Evolutionary conservation across 2,888 invertebrate species (phyloP).

Genomic region (Tribolium freemani): DNA sequence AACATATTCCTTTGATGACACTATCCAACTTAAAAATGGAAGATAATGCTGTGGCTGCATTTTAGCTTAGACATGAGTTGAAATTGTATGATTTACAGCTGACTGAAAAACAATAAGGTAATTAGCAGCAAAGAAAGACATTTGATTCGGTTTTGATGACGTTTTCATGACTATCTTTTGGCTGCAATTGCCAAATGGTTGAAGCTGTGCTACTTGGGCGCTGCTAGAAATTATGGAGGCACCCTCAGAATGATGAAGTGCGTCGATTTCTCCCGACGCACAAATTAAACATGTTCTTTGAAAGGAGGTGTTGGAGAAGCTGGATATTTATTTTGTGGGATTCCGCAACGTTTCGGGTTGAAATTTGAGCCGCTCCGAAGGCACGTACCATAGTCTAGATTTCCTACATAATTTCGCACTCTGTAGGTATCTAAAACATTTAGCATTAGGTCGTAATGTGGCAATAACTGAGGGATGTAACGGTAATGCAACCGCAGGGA

Average conservation of each 20-base stretch:
- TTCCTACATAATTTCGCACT: conserved; percentile 46
- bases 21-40: no score
- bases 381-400: conserved; percentile 28
- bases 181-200: no score
- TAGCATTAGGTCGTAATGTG: conserved; percentile 40
- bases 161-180: no score
- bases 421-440: conserved; percentile 43
- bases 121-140: no score
- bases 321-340: conserved; percentile 31
- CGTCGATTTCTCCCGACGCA: conserved; percentile 9
- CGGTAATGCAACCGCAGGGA: conserved; percentile 43
- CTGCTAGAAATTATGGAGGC: neutral
- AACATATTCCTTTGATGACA: no score
- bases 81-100: no score
- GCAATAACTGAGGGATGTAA: conserved; percentile 43
- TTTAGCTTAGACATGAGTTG: no score
- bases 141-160: no score
- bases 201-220: no score
- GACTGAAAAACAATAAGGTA: no score
- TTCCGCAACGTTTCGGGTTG: conserved; percentile 9
- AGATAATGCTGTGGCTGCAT: no score
- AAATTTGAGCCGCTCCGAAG: conserved; percentile 9
- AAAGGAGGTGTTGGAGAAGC: conserved; percentile 9
- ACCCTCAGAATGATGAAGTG: conserved; percentile 15
- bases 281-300: conserved; percentile 27